Evolutionary conservation across 2,888 invertebrate genomes (phyloP), one percentile per base, ranked within the genome.

Genomic region (Eristalinus sepulchralis): DNA sequence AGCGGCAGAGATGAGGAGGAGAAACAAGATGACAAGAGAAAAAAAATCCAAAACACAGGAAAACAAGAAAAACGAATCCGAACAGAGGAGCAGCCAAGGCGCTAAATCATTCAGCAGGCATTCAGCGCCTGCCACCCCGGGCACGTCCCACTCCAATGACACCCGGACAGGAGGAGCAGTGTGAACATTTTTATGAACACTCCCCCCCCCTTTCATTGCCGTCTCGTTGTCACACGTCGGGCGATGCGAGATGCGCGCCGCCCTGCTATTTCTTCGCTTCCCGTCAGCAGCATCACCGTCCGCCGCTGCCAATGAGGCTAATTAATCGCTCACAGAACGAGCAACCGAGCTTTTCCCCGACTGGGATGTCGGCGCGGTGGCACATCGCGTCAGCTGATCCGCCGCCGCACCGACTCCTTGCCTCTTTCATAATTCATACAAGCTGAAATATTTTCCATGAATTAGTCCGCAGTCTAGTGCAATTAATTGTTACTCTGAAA

Each of bases 381-480:
- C 57, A 4, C 10, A 57, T 57, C 57, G 47, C 47, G n/a, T 47
- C 47, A 47, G 47, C 47, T 47, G 47, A 47, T 57, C 24, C 57
- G 13, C 36, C 39, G 31, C 13, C 20, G 27, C 62, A 9, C 13
- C 11, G 10, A 10, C 11, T 20, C 13, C 27, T 39, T 10, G 57
- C 24, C 66, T 78, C 60, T 78, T 86, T 78, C 83, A 83, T 86
- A 83, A 82, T 66, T 82, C 78, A 83, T 76, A 75, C 75, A 75
- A 64, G 71, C 60, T 81, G 81, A 77, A 77, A 73, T 85, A 82
- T 75, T 60, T 78, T 79, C 67, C 75, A 78, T 75, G 73, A 86
- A 86, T 86, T 83, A 86, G 86, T 83, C 82, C 78, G 73, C 86
- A 70, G 83, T 83, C 83, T 70, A 86, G 86, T 86, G 86, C 86